phyloP scores from a whole-genome alignment of 2,113 vertebrate genomes.

The Chaetops frenatus region DNA sequence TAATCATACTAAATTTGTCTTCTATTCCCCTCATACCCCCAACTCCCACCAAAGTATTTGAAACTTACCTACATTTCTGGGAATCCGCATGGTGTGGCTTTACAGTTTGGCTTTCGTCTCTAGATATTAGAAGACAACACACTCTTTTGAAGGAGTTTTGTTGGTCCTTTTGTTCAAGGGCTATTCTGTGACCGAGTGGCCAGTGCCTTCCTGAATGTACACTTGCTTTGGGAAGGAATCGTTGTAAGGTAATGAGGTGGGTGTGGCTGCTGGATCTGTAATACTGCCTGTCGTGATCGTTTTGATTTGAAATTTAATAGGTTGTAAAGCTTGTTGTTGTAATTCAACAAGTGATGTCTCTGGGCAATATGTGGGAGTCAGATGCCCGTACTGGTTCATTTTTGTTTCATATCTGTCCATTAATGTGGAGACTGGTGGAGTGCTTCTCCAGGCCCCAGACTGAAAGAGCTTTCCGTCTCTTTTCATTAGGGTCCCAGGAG shows the following conservation, averaged over 20 bases:
- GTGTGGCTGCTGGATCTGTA: background rate
- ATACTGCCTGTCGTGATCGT: background rate
- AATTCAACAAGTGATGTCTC: rapidly evolving
- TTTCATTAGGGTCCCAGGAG: background rate
- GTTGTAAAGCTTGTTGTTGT: background rate
- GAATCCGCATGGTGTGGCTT: background rate
- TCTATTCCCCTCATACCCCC: background rate
- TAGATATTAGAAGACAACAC: background rate
- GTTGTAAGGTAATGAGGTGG: background rate
- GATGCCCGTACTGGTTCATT: background rate
- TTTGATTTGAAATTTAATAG: background rate
- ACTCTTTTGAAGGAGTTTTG: background rate
- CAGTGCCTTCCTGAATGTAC: background rate
- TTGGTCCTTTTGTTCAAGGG: background rate
- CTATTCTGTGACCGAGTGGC: background rate
- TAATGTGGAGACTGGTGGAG: background rate
- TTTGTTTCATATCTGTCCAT: background rate
- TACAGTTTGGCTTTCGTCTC: background rate
- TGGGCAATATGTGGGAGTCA: background rate
- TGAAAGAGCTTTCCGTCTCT: background rate
- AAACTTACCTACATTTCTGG: background rate
- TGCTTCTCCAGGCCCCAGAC: background rate
- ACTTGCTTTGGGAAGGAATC: background rate
- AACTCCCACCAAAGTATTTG: background rate
- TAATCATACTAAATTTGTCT: background rate